Conservation (phyloP, 2,888 invertebrate species). For the Phyto melanocephala region DNA sequence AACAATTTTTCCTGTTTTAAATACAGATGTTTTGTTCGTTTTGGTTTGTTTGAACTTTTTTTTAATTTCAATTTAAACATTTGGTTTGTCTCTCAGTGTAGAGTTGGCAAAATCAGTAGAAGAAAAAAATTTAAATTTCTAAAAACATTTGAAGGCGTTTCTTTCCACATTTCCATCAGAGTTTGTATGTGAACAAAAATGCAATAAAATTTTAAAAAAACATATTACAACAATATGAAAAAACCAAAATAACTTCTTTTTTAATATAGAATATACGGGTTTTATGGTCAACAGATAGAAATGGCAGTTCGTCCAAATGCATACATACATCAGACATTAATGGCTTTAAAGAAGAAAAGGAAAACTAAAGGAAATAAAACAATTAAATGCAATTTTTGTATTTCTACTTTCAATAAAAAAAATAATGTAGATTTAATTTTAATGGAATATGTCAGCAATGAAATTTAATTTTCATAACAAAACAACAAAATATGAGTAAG, state of each 20-base stretch:
- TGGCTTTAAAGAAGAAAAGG: not conserved
- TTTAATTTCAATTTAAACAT: slow-evolving; percentile 34
- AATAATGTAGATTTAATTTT: slow-evolving; percentile 7
- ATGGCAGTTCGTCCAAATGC: slow-evolving; percentile 7
- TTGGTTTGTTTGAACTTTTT: slow-evolving; percentile 4
- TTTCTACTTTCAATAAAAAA: not conserved
- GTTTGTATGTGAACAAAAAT: slow-evolving; percentile 21
- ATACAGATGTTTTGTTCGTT: slow-evolving; percentile 6
- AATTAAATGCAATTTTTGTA: slow-evolving; percentile 53
- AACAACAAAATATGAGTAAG: not conserved
- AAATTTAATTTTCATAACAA: slow-evolving; percentile 23
- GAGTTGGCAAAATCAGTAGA: not conserved
- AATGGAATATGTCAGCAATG: slow-evolving; percentile 43
- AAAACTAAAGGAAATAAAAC: slow-evolving; percentile 45
- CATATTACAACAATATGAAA: slow-evolving; percentile 27
- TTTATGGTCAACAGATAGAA: slow-evolving; percentile 2
- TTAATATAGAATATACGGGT: slow-evolving; percentile 29
- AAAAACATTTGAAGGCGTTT: slow-evolving; percentile 39
- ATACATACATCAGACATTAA: slow-evolving; percentile 41
- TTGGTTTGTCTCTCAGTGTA: slow-evolving; percentile 8
- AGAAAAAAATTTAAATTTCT: not conserved
- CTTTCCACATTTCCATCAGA: not conserved
- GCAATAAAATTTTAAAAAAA: slow-evolving; percentile 52
- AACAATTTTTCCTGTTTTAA: slow-evolving; percentile 19
- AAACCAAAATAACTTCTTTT: not conserved